phyloP scores from a whole-genome alignment of 2,797 vertebrate genomes.

The Sebastes vulpes region DNA sequence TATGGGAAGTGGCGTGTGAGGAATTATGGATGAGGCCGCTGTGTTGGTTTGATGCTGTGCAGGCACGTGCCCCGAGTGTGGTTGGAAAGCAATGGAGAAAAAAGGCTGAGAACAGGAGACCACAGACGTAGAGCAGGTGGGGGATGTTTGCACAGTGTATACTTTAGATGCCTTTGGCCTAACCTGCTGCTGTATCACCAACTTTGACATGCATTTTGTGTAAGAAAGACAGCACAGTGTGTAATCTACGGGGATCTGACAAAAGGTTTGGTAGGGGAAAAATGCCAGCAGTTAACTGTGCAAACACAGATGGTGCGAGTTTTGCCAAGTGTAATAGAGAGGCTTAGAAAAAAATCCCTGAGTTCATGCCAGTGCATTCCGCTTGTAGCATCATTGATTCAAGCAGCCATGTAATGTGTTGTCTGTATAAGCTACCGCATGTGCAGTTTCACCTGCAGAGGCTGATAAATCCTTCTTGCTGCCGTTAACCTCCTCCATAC shows the following conservation, averaged over 20 bases:
- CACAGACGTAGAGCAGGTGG: conserved; percentile 16
- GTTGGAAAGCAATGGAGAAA: background rate
- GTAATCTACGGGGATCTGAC: conserved; percentile 17
- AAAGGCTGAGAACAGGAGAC: background rate
- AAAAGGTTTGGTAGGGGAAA: background rate
- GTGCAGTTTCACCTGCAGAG: conserved; percentile 87
- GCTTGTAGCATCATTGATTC: background rate
- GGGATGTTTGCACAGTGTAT: background rate
- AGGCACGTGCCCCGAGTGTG: conserved; percentile 10
- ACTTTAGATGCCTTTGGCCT: background rate
- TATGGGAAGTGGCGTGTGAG: conserved; percentile 15
- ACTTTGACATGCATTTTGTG: background rate
- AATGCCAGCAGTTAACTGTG: conserved; percentile 9
- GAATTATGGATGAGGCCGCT: conserved; percentile 55
- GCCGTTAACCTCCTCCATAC: conserved; percentile 90
- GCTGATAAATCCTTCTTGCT: conserved; percentile 90
- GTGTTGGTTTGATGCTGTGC: conserved; percentile 16
- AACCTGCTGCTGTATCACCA: background rate
- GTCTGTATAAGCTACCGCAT: background rate
- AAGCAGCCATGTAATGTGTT: background rate
- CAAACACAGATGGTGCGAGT: conserved; percentile 31
- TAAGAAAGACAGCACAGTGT: background rate
- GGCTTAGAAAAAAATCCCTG: conserved; percentile 18
- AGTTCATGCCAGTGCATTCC: background rate
- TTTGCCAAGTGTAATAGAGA: conserved; percentile 10